Percentiles rank a stretch among this genome's conserved stretches.
Conservation (phyloP, 2,113 vertebrate genomes). For the Tychaedon coryphoeus region DNA sequence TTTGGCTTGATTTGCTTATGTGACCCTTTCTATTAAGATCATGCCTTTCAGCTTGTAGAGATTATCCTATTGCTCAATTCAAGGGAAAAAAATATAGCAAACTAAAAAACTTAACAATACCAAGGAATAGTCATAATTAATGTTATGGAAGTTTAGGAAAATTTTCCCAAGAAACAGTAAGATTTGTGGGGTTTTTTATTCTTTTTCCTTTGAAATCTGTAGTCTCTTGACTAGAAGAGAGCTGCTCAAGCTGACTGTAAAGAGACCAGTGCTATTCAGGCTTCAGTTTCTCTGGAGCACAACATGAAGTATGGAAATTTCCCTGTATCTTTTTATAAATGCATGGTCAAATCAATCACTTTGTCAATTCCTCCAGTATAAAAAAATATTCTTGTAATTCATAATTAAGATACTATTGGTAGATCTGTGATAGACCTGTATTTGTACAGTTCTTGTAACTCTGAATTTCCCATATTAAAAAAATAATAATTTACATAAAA, state of each 20-base stretch:
- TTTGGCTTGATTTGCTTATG: neutral
- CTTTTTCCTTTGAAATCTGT: neutral
- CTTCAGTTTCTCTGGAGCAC: neutral
- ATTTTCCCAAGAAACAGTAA: neutral
- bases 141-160: neutral
- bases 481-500: neutral
- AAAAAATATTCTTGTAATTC: neutral
- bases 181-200: rapidly evolving
- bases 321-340: neutral
- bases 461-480: neutral
- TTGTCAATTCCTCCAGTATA: neutral
- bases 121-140: neutral
- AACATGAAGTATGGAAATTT: neutral
- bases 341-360: neutral
- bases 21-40: neutral
- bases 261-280: neutral
- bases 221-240: neutral
- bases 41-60: neutral
- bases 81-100: neutral
- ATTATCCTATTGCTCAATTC: neutral
- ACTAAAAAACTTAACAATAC: neutral
- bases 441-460: neutral
- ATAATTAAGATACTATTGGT: neutral
- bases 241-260: neutral
- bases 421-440: neutral